A percentile compares a stretch with the other conserved stretches of the same genome.
Conservation (phyloP, 2,888 invertebrate genomes). For the Coecobrya sp. region DNA sequence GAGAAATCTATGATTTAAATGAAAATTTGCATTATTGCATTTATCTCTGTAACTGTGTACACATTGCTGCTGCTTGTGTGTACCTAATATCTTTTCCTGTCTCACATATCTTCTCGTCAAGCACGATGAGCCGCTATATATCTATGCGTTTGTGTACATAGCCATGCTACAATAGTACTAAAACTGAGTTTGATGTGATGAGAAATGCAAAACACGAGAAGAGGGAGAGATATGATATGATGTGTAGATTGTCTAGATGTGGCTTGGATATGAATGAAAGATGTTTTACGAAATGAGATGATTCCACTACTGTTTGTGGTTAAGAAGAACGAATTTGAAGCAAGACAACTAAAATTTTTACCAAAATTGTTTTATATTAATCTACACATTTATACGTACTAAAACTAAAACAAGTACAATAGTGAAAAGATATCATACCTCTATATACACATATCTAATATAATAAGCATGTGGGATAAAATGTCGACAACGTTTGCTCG, state of each 20-base stretch:
- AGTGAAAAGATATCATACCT: background rate
- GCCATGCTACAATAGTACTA: background rate
- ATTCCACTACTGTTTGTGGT: conserved; percentile 10
- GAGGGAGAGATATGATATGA: conserved; percentile 24
- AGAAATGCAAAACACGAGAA: conserved; percentile 60
- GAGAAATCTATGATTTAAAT: conserved; percentile 76
- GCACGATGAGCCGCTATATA: conserved; percentile 18
- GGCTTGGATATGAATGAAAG: conserved; percentile 54
- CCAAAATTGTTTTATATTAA: conserved; percentile 64
- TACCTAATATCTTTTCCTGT: background rate
- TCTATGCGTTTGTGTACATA: conserved; percentile 24
- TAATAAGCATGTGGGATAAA: conserved; percentile 26
- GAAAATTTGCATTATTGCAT: conserved; percentile 80
- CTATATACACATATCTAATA: too few species aligned
- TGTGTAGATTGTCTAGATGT: conserved; percentile 15
- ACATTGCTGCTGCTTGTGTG: conserved; percentile 2
- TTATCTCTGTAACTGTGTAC: conserved; percentile 70
- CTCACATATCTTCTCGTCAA: conserved; percentile 26
- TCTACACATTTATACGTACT: conserved; percentile 24
- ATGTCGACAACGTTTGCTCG: conserved; percentile 20
- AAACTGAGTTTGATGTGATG: conserved; percentile 24
- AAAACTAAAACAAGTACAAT: too few species aligned
- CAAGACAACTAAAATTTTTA: conserved; percentile 48
- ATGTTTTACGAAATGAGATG: conserved; percentile 48
- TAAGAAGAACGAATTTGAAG: conserved; percentile 61